Conservation (phyloP, 2,888 invertebrate species). For the Parthenolecanium corni region DNA sequence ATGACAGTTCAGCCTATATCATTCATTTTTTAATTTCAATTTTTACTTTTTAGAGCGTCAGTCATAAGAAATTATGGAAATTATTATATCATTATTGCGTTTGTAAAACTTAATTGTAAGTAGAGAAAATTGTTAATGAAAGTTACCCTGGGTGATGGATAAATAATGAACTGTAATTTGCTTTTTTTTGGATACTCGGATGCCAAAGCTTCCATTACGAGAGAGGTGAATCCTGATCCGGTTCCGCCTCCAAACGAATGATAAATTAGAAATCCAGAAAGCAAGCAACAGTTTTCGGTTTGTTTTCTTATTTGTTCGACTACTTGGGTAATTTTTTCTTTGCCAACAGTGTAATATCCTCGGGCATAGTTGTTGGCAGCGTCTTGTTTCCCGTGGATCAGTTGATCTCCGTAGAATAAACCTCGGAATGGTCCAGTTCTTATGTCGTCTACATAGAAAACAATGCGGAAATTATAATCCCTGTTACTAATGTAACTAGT, state of each 20-base stretch:
- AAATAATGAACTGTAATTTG: slow-evolving; percentile 23
- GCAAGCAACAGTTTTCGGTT: slow-evolving; percentile 19
- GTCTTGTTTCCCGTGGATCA: slow-evolving; percentile 22
- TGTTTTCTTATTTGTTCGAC: slow-evolving; percentile 22
- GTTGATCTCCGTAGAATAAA: slow-evolving; percentile 14
- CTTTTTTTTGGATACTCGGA: slow-evolving; percentile 20
- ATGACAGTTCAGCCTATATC: too few relatives aligned
- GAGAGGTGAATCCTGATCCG: slow-evolving; percentile 18
- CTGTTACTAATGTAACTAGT: too few relatives aligned
- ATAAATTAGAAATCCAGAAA: slow-evolving; percentile 20
- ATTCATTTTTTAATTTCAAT: too few relatives aligned
- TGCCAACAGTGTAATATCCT: slow-evolving; percentile 22
- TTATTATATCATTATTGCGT: too few relatives aligned
- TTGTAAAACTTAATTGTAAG: too few relatives aligned
- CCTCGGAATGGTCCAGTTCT: slow-evolving; percentile 15
- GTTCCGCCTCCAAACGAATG: slow-evolving; percentile 24
- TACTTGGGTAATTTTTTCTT: slow-evolving; percentile 14
- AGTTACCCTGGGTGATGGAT: slow-evolving; percentile 22
- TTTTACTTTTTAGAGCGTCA: too few relatives aligned
- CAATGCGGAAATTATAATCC: too few relatives aligned
- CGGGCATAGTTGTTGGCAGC: slow-evolving; percentile 23
- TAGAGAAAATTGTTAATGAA: not conserved
- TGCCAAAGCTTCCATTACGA: slow-evolving; percentile 17
- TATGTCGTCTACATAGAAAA: slow-evolving; percentile 7
- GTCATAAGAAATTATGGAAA: too few relatives aligned